Conservation (phyloP, 2,888 invertebrate genomes). For the Eilema griseolum region DNA sequence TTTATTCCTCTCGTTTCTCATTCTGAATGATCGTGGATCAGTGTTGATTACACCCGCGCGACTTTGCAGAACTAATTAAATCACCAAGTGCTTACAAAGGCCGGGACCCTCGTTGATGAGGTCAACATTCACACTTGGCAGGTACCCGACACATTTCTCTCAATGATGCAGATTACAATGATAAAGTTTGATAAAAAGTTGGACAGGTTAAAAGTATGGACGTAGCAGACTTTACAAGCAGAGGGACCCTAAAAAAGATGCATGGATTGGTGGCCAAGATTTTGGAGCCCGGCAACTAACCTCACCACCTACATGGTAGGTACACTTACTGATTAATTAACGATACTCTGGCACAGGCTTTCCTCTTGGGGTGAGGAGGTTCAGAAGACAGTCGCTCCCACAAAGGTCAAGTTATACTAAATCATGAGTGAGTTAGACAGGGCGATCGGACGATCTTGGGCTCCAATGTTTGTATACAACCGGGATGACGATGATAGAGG, state of each 20-base stretch:
- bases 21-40: constrained; percentile 10
- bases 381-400: no score
- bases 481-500: not conserved
- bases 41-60: constrained; percentile 10
- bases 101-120: not conserved
- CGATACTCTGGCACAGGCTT: no score
- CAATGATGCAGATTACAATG: not conserved
- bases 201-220: not conserved
- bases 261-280: no score
- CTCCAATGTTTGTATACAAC: no score
- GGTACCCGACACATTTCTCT: not conserved
- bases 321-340: no score
- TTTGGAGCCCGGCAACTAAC: no score
- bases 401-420: no score
- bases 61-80: constrained; percentile 21
- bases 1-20: not conserved
- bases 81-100: constrained; percentile 20
- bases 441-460: no score
- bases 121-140: constrained; percentile 2
- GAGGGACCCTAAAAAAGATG: no score
- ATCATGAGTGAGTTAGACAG: no score
- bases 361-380: no score
- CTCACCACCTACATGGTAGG: no score
- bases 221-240: not conserved
- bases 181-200: not conserved